These are phyloP conservation scores for Mesoligia furuncula DNA, from an alignment of 2,888 invertebrate genomes.

Conservation along the genomic window DNA sequence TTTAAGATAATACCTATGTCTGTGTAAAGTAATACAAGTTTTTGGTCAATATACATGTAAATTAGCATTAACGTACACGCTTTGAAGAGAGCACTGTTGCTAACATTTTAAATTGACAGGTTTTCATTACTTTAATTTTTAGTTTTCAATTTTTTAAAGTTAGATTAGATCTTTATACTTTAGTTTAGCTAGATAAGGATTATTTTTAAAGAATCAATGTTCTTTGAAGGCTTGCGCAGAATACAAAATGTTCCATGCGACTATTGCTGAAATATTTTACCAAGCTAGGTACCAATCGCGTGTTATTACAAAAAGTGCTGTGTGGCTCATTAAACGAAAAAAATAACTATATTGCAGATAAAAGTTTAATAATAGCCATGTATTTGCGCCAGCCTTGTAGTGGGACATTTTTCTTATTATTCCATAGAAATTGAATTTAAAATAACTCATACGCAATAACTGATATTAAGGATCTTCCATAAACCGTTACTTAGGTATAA, in stretches of 20 bases:
- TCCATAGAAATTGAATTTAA: slow-evolving; percentile 14
- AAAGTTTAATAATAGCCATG: neutral
- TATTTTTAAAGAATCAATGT: slow-evolving; percentile 29
- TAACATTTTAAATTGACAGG: slow-evolving; percentile 18
- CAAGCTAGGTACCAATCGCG: neutral
- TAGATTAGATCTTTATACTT: slow-evolving; percentile 25
- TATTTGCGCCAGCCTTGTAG: slow-evolving; percentile 32
- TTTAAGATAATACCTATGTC: slow-evolving; percentile 67
- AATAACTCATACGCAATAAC: slow-evolving; percentile 37
- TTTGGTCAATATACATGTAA: slow-evolving; percentile 53
- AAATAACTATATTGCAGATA: neutral
- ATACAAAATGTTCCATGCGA: slow-evolving; percentile 10
- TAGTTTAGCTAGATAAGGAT: slow-evolving; percentile 33
- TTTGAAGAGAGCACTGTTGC: slow-evolving; percentile 28
- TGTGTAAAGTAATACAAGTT: slow-evolving; percentile 58
- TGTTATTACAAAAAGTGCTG: neutral
- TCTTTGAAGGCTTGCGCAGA: slow-evolving; percentile 41
- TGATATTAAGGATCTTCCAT: slow-evolving; percentile 30
- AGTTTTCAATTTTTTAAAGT: slow-evolving; percentile 17
- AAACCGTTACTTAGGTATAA: slow-evolving; percentile 17
- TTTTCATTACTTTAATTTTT: slow-evolving; percentile 12
- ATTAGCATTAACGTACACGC: slow-evolving; percentile 41
- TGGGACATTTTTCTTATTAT: slow-evolving; percentile 13
- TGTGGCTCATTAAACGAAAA: neutral
- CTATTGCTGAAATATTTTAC: slow-evolving; percentile 6